Percentiles rank a stretch among this genome's conserved stretches.
phyloP scores from a whole-genome alignment of 2,113 vertebrate species.

The Gallinago jamesoni region DNA sequence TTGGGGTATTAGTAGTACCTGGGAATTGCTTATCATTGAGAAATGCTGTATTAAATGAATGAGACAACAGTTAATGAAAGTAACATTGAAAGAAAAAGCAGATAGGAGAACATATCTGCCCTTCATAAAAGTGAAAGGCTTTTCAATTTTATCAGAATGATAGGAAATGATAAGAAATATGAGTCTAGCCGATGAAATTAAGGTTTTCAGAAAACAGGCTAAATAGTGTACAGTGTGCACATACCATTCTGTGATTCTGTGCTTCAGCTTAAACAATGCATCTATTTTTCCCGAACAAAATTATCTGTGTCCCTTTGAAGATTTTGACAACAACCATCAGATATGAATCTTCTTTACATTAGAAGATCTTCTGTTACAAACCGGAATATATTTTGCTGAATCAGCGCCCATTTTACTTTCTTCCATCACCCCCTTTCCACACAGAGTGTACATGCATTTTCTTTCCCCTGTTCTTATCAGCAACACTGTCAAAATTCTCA shows the following conservation, averaged over 20 bases:
- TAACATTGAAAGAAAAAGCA: not conserved
- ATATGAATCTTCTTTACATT: not conserved
- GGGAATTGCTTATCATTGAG: not conserved
- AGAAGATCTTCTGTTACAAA: not conserved
- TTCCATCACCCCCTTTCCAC: not conserved
- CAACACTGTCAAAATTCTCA: not conserved
- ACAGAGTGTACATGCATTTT: accelerated
- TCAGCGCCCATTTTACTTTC: not conserved
- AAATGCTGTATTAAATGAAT: not conserved
- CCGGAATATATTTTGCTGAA: not conserved
- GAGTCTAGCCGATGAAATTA: not conserved
- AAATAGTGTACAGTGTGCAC: not conserved
- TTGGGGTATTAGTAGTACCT: not conserved
- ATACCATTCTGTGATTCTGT: not conserved
- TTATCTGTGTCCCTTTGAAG: not conserved
- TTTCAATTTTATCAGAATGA: not conserved
- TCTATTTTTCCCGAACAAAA: not conserved
- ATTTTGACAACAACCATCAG: not conserved
- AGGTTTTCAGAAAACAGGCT: not conserved
- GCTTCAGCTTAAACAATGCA: not conserved
- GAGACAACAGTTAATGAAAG: not conserved
- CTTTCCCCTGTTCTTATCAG: not conserved
- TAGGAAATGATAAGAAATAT: not conserved
- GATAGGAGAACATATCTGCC: not conserved
- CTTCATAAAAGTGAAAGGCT: not conserved